Conservation (phyloP, 2,888 invertebrate species). For the Xanthorhoe designata region DNA sequence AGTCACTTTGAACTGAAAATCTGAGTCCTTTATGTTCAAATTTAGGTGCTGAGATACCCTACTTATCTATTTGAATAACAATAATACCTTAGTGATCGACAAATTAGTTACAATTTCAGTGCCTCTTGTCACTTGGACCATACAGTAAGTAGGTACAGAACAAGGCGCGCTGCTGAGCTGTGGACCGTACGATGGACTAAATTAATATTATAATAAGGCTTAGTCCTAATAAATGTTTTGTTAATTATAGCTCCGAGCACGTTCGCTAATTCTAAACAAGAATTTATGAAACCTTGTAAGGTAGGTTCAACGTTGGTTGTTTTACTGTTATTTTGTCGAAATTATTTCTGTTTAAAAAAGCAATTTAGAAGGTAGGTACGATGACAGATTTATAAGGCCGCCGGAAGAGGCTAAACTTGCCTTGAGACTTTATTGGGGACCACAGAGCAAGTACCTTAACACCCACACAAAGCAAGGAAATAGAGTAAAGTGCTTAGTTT, state of each 20-base stretch:
- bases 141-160: slow-evolving; percentile 47
- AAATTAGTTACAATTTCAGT: background rate
- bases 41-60: too few relatives aligned
- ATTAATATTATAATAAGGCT: slow-evolving; percentile 64
- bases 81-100: background rate
- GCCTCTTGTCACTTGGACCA: slow-evolving; percentile 44
- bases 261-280: slow-evolving; percentile 37
- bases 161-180: slow-evolving; percentile 54
- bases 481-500: background rate
- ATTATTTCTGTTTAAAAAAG: too few relatives aligned
- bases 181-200: slow-evolving; percentile 59
- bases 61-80: too few relatives aligned
- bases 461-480: too few relatives aligned
- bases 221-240: slow-evolving; percentile 43
- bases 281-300: background rate
- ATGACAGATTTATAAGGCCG: background rate
- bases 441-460: too few relatives aligned
- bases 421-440: too few relatives aligned
- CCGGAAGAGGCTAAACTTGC: too few relatives aligned
- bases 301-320: background rate
- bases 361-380: background rate
- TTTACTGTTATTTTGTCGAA: background rate
- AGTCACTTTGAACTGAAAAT: too few relatives aligned
- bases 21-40: too few relatives aligned
- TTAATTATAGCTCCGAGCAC: slow-evolving; percentile 45